A percentile compares a stretch with the other conserved stretches of the same genome.
phyloP scores from a whole-genome alignment of 2,113 vertebrate genomes.

The Regulus satrapa region DNA sequence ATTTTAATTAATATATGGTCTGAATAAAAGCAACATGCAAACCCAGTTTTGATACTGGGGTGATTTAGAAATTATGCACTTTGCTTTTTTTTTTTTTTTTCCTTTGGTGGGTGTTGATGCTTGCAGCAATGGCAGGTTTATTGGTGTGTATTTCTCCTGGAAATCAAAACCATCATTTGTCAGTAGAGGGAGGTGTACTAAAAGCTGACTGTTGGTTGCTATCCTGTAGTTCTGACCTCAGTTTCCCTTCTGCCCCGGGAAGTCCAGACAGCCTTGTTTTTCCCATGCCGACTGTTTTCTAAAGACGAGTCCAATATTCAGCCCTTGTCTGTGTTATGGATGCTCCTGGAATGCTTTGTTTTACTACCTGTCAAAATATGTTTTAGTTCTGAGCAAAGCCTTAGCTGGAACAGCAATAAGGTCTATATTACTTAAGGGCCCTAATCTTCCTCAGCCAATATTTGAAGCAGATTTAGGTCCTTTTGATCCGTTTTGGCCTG shows the following conservation, averaged over 20 bases:
- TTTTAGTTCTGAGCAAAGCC: background rate
- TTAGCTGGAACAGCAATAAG: background rate
- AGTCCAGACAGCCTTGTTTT: background rate
- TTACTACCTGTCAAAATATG: background rate
- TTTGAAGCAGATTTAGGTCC: background rate
- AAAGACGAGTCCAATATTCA: fast-evolving
- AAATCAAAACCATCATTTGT: background rate
- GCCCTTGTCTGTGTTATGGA: background rate
- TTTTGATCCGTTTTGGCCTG: background rate
- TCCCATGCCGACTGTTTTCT: background rate
- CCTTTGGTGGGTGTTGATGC: background rate
- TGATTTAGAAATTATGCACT: background rate
- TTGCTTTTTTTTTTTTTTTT: background rate
- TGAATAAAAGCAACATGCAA: background rate
- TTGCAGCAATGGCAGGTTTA: background rate
- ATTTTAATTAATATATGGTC: background rate
- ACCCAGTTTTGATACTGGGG: background rate
- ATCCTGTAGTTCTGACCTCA: background rate
- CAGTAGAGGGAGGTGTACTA: background rate
- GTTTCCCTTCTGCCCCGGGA: background rate
- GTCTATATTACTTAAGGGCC: background rate
- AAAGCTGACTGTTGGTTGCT: background rate
- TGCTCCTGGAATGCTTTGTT: background rate
- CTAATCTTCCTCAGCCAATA: background rate
- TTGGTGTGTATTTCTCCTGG: background rate